These are phyloP conservation scores for Acanthopleura granulata DNA, from an alignment of 2,888 invertebrate genomes.

Conservation along the genomic window DNA sequence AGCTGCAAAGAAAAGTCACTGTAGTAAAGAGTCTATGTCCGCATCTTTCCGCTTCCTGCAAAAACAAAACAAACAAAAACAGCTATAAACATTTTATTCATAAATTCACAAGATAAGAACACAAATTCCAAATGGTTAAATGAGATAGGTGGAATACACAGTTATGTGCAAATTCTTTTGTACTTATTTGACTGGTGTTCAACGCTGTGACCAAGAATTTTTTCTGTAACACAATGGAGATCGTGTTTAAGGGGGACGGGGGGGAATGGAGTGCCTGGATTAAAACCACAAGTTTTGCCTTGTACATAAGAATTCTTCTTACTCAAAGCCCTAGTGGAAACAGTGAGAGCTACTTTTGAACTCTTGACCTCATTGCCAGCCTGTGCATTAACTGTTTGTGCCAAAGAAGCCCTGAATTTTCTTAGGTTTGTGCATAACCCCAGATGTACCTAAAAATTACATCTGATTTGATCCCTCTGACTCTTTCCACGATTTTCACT, in stretches of 20 bases:
- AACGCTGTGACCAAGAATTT: not conserved
- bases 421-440: not conserved
- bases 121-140: not conserved
- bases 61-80: constrained; percentile 14
- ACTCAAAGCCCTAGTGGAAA: too few species aligned
- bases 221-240: too few species aligned
- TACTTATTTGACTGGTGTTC: not conserved
- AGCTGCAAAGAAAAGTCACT: constrained; percentile 47
- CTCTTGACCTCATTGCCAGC: too few species aligned
- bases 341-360: too few species aligned
- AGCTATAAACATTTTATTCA: not conserved
- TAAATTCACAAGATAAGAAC: not conserved
- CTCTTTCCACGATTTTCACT: constrained; percentile 28
- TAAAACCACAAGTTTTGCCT: too few species aligned
- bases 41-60: constrained; percentile 50
- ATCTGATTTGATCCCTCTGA: not conserved
- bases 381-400: not conserved
- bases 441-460: not conserved
- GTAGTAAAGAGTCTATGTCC: constrained; percentile 48
- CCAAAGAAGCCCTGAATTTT: not conserved
- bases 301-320: too few species aligned
- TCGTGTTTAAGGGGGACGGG: too few species aligned
- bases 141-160: too few species aligned
- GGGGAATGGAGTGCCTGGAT: too few species aligned
- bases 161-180: too few species aligned